Conservation (phyloP, 2,888 invertebrate genomes). For the Lampropteryx suffumata region DNA sequence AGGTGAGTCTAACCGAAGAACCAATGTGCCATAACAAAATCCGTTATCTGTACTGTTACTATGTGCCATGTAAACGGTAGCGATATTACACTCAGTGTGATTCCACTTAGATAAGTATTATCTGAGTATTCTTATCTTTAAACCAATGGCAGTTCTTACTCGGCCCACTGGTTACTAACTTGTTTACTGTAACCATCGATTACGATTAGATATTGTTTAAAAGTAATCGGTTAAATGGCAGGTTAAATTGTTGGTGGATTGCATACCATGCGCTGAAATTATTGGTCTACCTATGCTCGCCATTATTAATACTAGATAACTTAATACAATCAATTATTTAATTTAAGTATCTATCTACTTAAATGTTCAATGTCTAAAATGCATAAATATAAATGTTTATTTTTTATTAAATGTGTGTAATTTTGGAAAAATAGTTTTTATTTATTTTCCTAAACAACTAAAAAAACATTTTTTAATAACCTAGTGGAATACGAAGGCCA, state of each 20-base stretch:
- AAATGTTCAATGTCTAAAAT: constrained; percentile 15
- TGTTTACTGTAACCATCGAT: neutral
- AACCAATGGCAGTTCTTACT: neutral
- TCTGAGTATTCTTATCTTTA: constrained; percentile 1
- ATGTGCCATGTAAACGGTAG: constrained; percentile 14
- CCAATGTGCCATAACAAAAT: neutral
- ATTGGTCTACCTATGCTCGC: neutral
- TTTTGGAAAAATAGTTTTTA: constrained; percentile 9
- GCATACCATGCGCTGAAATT: too few relatives aligned
- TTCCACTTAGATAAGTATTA: neutral
- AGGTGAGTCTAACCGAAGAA: too few relatives aligned
- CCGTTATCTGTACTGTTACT: neutral
- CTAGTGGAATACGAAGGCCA: too few relatives aligned
- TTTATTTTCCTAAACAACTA: neutral
- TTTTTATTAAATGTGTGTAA: constrained; percentile 33
- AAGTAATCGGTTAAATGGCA: neutral
- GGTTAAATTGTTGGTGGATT: constrained; percentile 1
- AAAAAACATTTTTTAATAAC: too few relatives aligned
- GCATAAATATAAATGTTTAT: constrained; percentile 21
- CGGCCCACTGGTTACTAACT: neutral
- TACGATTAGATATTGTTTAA: too few relatives aligned
- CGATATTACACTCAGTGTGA: neutral
- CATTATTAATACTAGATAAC: constrained; percentile 1
- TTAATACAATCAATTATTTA: constrained; percentile 1
- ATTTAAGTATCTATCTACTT: neutral